Evolutionary conservation across 1,140 invertebrate genomes (phyloP).

Genomic region (Lethrus apterus): DNA sequence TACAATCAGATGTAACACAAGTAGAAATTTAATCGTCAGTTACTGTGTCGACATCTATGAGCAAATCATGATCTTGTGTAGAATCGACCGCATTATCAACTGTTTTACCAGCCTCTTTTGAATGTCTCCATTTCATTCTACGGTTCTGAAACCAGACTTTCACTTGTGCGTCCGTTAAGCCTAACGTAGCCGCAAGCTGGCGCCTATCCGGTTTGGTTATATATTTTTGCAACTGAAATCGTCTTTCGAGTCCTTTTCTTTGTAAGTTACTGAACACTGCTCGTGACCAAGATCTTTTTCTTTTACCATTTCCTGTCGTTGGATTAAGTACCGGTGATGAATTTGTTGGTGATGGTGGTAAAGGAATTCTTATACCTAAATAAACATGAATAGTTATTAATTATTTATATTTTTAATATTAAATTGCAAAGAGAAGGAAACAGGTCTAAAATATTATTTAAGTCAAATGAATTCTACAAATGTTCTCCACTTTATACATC

Average conservation of each 20-base stretch:
- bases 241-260: conserved; percentile 78
- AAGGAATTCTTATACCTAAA: conserved; percentile 28
- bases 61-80: conserved; percentile 33
- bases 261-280: conserved; percentile 92
- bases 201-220: conserved; percentile 89
- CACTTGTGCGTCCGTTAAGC: conserved; percentile 84
- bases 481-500: too few relatives aligned
- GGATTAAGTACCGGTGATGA: conserved; percentile 9
- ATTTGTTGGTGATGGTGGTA: conserved; percentile 21
- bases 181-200: conserved; percentile 83
- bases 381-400: conserved; percentile 6
- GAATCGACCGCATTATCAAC: conserved; percentile 32
- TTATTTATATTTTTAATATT: background rate
- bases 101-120: conserved; percentile 52
- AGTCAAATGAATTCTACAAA: too few relatives aligned
- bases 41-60: conserved; percentile 38
- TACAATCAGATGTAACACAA: too few relatives aligned
- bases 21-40: conserved; percentile 20
- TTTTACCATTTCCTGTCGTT: conserved; percentile 46
- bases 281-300: conserved; percentile 86
- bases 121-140: conserved; percentile 88
- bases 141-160: conserved; percentile 94
- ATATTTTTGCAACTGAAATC: conserved; percentile 92
- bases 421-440: too few relatives aligned
- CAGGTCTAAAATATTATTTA: too few relatives aligned